These are phyloP conservation scores for Monochamus saltuarius DNA, from an alignment of 1,140 invertebrate species.

Conservation along the genomic window DNA sequence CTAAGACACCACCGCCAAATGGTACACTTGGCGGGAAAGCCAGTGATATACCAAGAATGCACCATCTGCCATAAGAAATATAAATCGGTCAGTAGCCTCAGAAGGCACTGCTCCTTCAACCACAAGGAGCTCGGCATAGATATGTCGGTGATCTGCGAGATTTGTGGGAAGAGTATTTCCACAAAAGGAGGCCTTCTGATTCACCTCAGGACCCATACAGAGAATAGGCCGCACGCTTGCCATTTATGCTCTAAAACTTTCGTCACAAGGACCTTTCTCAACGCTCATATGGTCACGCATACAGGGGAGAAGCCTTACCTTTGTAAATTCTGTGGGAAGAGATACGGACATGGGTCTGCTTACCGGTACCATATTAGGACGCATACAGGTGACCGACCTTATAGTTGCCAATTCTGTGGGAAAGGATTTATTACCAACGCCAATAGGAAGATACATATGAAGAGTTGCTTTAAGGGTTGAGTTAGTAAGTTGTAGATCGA, in stretches of 20 bases:
- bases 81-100: not conserved
- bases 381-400: slow-evolving; percentile 57
- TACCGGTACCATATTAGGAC: slow-evolving; percentile 54
- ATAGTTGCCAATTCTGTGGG: slow-evolving; percentile 59
- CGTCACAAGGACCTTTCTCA: slow-evolving; percentile 59
- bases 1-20: slow-evolving; percentile 59
- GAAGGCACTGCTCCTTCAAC: slow-evolving; percentile 17
- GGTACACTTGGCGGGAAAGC: no score
- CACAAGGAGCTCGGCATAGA: slow-evolving; percentile 40
- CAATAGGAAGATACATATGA: slow-evolving; percentile 62
- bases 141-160: slow-evolving; percentile 60
- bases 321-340: slow-evolving; percentile 56
- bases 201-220: slow-evolving; percentile 69
- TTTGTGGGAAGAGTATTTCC: slow-evolving; percentile 78
- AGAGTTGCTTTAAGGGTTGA: slow-evolving; percentile 58
- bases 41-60: no score
- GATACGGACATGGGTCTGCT: slow-evolving; percentile 55
- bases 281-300: slow-evolving; percentile 63
- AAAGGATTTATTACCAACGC: slow-evolving; percentile 67
- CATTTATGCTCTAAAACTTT: slow-evolving; percentile 58
- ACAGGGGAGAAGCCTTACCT: slow-evolving; percentile 55
- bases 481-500: slow-evolving; percentile 59
- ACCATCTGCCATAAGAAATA: no score
- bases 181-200: slow-evolving; percentile 69
- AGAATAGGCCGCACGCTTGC: slow-evolving; percentile 54